Percentiles rank a stretch among this genome's conserved stretches.
Conservation (phyloP, 1,140 invertebrate species). For the Melipona quadrifasciata region DNA sequence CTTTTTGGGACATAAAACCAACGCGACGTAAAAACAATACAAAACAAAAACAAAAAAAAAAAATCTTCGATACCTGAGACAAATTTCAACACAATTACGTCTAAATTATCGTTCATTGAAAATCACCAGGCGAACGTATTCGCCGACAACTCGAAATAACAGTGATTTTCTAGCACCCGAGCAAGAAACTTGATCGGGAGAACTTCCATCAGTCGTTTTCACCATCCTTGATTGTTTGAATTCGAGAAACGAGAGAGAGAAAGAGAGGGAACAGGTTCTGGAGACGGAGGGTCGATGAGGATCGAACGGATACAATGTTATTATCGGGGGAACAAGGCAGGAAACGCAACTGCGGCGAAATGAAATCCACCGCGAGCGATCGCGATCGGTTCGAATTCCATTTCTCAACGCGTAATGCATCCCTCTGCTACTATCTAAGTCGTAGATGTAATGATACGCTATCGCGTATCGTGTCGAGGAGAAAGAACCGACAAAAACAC, state of each 20-base stretch:
- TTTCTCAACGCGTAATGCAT: constrained; percentile 55
- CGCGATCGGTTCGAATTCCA: constrained; percentile 55
- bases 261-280: neutral
- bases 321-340: constrained; percentile 23
- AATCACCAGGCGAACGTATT: neutral
- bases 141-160: neutral
- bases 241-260: neutral
- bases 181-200: neutral
- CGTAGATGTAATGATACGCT: constrained; percentile 56
- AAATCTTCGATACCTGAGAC: too few relatives aligned
- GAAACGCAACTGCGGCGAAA: constrained; percentile 50
- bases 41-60: too few relatives aligned
- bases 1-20: too few relatives aligned
- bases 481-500: constrained; percentile 57
- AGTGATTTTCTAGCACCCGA: neutral
- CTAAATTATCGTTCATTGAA: too few relatives aligned
- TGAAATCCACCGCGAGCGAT: constrained; percentile 44
- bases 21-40: too few relatives aligned
- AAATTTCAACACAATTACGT: too few relatives aligned
- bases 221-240: neutral
- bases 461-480: constrained; percentile 47
- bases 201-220: neutral
- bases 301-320: constrained; percentile 27
- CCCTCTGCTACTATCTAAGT: constrained; percentile 30
- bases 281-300: neutral